Base-by-base conservation (phyloP, 1,140 invertebrate species). In the Hyles vespertilio region DNA sequence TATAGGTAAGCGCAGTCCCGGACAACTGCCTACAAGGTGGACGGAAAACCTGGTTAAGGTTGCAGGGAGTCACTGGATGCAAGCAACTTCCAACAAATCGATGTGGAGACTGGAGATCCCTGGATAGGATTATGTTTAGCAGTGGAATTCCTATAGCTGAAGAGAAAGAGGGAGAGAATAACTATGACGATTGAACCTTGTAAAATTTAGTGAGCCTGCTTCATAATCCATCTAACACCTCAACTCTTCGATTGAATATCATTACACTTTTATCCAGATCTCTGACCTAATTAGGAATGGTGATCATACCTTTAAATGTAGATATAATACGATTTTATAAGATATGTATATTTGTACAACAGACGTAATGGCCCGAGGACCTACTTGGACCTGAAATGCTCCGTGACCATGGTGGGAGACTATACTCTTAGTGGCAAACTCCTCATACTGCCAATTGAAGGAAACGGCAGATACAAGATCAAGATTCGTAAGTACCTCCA, bases 401-500 rank as follows among this genome's bases (percentile, higher is more conserved):
- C 80, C 0, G 74, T 81, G 32, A 63, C 60, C n/a, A 58, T 89
- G 61, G 54, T 67, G 0, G 84, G 85, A 1, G 67, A 85, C 47
- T 89, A 89, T 63, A 69, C 48, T 2, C 61, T 87, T 3, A 65
- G 69, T 8, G 87, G 85, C 4, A 65, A 70, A 11, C 71, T 89
- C 5, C 72, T 89, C n/a, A 59, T 87, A 32, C 54, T 88, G 51
- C 80, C 77, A 6, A 79, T 89, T 9, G 57, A 77, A 45, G 85
- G 87, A 1, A 55, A 74, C 3, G 87, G 87, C n/a, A 79, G 61
- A 69, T 88, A 83, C 63, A 76, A 72, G 57, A 85, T 89, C 6
- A 77, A 69, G n/a, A 80, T 89, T 6, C 77, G 87, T 89, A 63
- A 87, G 83, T 77, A 32, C n/a, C n/a, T n/a, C n/a, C n/a, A n/a